Base-by-base conservation (phyloP, 2,888 invertebrate species). In the Heliconius ethilla region DNA sequence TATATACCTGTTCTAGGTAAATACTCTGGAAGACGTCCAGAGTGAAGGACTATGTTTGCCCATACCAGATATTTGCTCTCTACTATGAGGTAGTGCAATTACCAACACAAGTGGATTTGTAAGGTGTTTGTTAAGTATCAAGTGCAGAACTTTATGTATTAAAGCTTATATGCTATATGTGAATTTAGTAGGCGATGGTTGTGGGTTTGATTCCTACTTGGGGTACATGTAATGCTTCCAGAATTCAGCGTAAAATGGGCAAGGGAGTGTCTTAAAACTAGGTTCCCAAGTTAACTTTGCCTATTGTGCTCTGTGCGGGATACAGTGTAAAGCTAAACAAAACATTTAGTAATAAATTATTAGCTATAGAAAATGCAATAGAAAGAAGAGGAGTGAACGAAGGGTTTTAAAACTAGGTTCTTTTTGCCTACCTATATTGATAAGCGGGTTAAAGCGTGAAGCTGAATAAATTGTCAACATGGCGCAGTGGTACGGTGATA, bases 41-140 rank as follows among this genome's bases (percentile, higher is more conserved):
- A 78, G 70, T 78, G 59, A 33, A 45, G 69, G 27, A 18, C 33
- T 69, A 65, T 80, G 77, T 80, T 79, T 78, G 62, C 78, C 33
- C 75, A 77, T 59, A 75, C 73, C 69, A 65, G 75, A 75, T 76
- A 59, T 78, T 79, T 78, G 75, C 75, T 59, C 62, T 73, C 37
- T 63, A 67, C 59, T 66, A 72, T 70, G 65, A 78, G 59, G 72
- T 75, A 59, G 69, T 65, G 75, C 77, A 78, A 80, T 78, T 78
- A 78, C 75, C 70, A 27, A 75, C 77, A 75, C 40, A 70, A 73
- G 75, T 79, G 72, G 63, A 77, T 76, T 77, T 77, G 73, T 37
- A 62, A 70, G n/a, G 25, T 37, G 29, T 63, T 75, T 75, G 75
- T 67, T 67, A 59, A 37, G 59, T 59, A 72, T 69, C 40, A 13